Base-by-base conservation (phyloP, 2,113 vertebrate species). In the Eudorcas thomsonii region DNA sequence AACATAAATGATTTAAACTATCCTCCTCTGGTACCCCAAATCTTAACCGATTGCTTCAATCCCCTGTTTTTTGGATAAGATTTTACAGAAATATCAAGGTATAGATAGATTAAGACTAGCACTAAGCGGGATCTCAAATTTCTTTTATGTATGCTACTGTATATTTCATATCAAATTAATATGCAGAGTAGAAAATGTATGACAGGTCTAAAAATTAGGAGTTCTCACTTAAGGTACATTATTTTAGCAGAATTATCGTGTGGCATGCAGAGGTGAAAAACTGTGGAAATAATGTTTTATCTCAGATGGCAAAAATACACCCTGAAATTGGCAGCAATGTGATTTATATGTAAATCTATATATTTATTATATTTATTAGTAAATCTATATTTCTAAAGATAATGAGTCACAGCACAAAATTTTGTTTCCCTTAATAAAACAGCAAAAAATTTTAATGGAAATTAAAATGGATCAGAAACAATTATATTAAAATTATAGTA, bases 341-440 rank as follows among this genome's bases (percentile, higher is more conserved):
- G 95, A 97, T 10, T 57, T 97, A 74, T 82, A 57, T 74, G 50
- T 39, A 88, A 95, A 95, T 59, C 17, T 64, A n/a, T 74, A 81
- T 57, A 43, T 77, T 77, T 43, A 77, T 11, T 77, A 26, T 26
- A 77, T 13, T 25, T 77, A 26, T 43, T 39, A 86, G 55, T 45
- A 88, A 95, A 94, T 48, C 17, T 64, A 25, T 74, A 84, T 78
- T 94, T 59, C 59, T 64, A 33, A 23, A 93, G 78, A 52, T 30
- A 90, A 74, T 39, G 30, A 97, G 86, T 71, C 77, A 92, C 19
- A 87, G 60, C 62, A 96, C 88, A 88, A 98, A 98, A 97, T 83
- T 43, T 81, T 55, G 59, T 55, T 90, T 96, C 81, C 59, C 57
- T 85, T 82, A 64, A 30, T 86, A 78, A 95, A 95, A n/a, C 36